Evolutionary conservation across 64 coral and sea anemone species (phyloP).

Genomic region (Catalaphyllia jardinei): DNA sequence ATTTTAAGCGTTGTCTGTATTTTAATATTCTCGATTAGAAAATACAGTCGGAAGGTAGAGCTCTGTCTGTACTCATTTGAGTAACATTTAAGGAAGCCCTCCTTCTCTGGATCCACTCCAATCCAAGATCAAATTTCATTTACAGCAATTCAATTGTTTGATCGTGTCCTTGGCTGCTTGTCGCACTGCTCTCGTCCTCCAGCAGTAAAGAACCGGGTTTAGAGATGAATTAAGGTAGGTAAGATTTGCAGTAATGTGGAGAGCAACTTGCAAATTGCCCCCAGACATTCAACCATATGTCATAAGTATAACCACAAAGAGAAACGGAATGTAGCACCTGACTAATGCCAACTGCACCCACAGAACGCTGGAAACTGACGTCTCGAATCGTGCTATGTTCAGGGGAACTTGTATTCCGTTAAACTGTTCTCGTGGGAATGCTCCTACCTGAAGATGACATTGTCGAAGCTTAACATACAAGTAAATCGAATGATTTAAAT

Average conservation of each 20-base stretch:
- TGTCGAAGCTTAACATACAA: background rate
- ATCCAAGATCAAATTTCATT: too few species aligned
- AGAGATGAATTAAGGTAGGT: too few species aligned
- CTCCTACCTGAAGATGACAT: background rate
- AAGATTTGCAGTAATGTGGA: background rate
- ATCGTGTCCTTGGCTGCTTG: too few species aligned
- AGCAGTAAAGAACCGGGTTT: too few species aligned
- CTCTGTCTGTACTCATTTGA: too few species aligned
- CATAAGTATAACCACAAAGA: background rate
- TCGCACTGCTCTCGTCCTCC: too few species aligned
- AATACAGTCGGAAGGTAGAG: too few species aligned
- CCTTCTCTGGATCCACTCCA: too few species aligned
- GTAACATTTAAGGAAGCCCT: too few species aligned
- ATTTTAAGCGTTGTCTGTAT: too few species aligned
- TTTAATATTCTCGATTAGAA: too few species aligned
- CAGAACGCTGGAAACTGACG: background rate
- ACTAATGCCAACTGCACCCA: background rate
- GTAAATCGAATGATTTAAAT: too few species aligned
- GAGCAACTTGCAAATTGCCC: background rate
- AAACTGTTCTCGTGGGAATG: background rate
- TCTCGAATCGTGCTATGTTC: background rate
- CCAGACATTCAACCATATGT: background rate
- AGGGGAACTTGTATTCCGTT: background rate
- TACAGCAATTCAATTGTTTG: background rate
- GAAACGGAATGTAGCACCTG: background rate